Evolutionary conservation across 2,113 vertebrate species (phyloP), one percentile per base, ranked within the genome.

Genomic region (Alligator sinensis): DNA sequence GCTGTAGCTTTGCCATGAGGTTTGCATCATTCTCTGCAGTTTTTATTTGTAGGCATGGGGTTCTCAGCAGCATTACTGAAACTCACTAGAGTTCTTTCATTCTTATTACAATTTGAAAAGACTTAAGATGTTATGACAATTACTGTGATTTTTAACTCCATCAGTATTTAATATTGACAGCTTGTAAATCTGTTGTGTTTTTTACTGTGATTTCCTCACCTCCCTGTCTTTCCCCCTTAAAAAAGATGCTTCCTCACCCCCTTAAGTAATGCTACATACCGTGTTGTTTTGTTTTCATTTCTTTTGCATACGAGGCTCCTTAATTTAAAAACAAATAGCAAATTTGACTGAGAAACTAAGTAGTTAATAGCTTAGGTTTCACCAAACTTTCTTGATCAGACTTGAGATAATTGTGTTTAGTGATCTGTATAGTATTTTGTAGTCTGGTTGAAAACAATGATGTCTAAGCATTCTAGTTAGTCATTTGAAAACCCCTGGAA

Each of bases 381-480:
- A 96, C 78, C 87, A 88, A 59, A 94, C 89, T 86, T 92, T 95
- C 91, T 60, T 92, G 85, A 92, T 89, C 86, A 91, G 80, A 75
- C 85, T 92, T 82, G 85, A 74, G 93, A 94, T 94, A 93, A 93
- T 94, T 90, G 80, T 92, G 94, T 96, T 89, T 84, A 30, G 89
- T 0, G 3, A 91, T 94, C 92, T 91, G 91, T 81, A 68, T 81
- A 94, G 92, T 47, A 94, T 96, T 96, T 95, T 96, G 86, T 94
- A 93, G 92, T 86, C 95, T 96, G 91, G 92, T 95, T 96, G 87
- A 94, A 94, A 91, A 77, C 55, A 80, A n/a, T 84, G 22, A 30
- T 92, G 89, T 87, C 92, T 80, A 93, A 96, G 91, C 75, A 93
- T 11, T 77, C 70, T 92, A 82, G 92, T 95, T 94, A 77, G 87